phyloP scores from a whole-genome alignment of 2,888 invertebrate species.

The Cenopis cana region DNA sequence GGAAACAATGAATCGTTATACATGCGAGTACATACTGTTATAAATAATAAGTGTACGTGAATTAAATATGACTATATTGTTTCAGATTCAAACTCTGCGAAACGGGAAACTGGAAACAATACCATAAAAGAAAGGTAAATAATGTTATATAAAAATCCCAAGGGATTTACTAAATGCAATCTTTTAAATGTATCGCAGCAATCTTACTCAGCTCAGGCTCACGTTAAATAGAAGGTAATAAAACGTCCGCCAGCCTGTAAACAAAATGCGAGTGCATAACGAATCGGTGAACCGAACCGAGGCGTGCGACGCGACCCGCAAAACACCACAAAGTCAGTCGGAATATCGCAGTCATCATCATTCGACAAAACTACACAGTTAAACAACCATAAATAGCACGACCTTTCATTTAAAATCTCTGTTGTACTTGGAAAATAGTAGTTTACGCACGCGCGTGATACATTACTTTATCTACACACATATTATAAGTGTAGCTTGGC shows the following conservation, averaged over 20 bases:
- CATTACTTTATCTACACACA: no score
- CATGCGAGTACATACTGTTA: not conserved
- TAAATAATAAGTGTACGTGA: not conserved
- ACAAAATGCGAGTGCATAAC: slow-evolving; percentile 37
- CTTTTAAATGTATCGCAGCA: slow-evolving; percentile 5
- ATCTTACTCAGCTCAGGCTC: slow-evolving; percentile 5
- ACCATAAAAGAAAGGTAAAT: slow-evolving; percentile 35
- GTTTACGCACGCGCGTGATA: no score
- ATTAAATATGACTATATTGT: slow-evolving; percentile 3
- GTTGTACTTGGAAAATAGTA: no score
- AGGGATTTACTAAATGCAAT: not conserved
- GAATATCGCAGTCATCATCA: slow-evolving; percentile 74
- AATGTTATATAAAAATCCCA: not conserved
- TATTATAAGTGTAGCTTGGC: no score
- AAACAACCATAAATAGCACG: slow-evolving; percentile 61
- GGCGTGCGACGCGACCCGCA: slow-evolving; percentile 38
- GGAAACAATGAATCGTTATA: not conserved
- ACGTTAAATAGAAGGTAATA: slow-evolving; percentile 27
- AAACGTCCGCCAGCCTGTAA: slow-evolving; percentile 16
- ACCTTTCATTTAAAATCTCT: slow-evolving; percentile 52
- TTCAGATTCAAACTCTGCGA: slow-evolving; percentile 24
- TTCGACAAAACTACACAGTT: slow-evolving; percentile 67
- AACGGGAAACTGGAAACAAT: slow-evolving; percentile 33
- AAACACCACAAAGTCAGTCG: slow-evolving; percentile 60
- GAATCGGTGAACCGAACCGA: slow-evolving; percentile 47